A percentile compares a stretch with the other conserved stretches of the same genome.
Evolutionary conservation across 2,113 vertebrate genomes (phyloP).

Genomic region (Gorsachius goisagi): DNA sequence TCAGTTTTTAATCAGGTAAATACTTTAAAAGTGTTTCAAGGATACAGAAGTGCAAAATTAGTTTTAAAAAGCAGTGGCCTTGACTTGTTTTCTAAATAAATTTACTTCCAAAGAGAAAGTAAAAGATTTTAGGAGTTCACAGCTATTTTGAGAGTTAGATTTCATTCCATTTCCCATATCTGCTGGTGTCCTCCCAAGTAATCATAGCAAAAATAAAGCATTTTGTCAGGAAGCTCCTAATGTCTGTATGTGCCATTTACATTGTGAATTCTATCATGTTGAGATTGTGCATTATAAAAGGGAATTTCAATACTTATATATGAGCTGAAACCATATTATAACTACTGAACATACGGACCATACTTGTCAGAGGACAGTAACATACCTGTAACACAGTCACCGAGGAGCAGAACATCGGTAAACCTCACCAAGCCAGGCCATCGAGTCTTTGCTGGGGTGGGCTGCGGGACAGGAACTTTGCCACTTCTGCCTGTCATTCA

Average conservation of each 20-base stretch:
- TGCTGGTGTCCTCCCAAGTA: background rate
- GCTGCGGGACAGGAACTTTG: background rate
- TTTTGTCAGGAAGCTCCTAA: background rate
- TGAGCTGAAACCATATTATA: background rate
- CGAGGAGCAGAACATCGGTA: background rate
- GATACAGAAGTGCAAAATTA: conserved; percentile 10
- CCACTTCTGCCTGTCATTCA: accelerated
- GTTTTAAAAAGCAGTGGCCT: background rate
- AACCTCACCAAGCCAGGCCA: background rate
- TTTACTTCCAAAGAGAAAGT: background rate
- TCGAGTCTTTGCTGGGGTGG: background rate
- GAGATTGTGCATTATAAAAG: background rate
- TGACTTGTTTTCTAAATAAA: background rate
- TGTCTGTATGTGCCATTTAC: background rate
- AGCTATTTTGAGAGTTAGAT: background rate
- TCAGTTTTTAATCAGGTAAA: conserved; percentile 61
- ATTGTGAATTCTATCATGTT: background rate
- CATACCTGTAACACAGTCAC: accelerated
- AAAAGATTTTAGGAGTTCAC: background rate
- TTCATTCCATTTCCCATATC: background rate
- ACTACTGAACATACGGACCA: accelerated
- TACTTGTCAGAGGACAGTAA: background rate
- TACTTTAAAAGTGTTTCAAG: conserved; percentile 28
- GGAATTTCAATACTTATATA: background rate
- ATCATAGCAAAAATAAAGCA: background rate